A percentile compares a stretch with the other conserved stretches of the same genome.
phyloP scores from a whole-genome alignment of 2,113 vertebrate species.

The Zeus faber region DNA sequence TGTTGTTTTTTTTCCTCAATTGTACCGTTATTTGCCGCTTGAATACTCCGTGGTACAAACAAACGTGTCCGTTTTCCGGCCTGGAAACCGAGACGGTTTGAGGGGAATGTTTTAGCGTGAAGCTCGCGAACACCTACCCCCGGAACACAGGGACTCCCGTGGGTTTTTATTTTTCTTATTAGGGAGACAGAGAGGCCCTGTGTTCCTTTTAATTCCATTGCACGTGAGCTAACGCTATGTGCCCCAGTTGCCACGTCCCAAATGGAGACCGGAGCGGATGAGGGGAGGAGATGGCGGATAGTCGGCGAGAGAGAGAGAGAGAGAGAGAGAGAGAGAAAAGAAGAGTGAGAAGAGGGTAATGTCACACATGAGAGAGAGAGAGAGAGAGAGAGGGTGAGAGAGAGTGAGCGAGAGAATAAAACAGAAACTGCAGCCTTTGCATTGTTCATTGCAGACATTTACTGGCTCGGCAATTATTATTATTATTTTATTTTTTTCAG shows the following conservation, averaged over 20 bases:
- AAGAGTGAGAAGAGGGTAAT: conserved; percentile 35
- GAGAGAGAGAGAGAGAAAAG: conserved; percentile 41
- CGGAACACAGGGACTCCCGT: conserved; percentile 7
- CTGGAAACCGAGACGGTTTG: conserved; percentile 1
- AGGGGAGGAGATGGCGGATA: conserved; percentile 37
- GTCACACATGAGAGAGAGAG: conserved; percentile 40
- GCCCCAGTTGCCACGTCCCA: conserved; percentile 42
- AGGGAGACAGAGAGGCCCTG: not conserved
- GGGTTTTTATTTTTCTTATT: too few relatives aligned
- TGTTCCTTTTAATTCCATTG: not conserved
- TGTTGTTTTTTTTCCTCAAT: conserved; percentile 5
- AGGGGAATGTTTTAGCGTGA: conserved; percentile 5
- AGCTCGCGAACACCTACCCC: not conserved
- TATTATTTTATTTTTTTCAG: too few relatives aligned
- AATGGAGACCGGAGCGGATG: conserved; percentile 50
- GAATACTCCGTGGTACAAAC: conserved; percentile 28
- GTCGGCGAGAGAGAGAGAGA: conserved; percentile 42
- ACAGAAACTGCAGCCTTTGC: conserved; percentile 57
- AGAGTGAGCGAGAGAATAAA: conserved; percentile 38
- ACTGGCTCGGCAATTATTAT: conserved; percentile 51
- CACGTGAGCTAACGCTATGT: conserved; percentile 26
- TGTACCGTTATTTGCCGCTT: not conserved
- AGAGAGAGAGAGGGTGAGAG: conserved; percentile 28
- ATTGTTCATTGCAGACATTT: conserved; percentile 80
- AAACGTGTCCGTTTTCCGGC: conserved; percentile 13